Evolutionary conservation across 2,113 vertebrate species (phyloP), one percentile per base, ranked within the genome.

Genomic region (Prochilodus magdalenae): DNA sequence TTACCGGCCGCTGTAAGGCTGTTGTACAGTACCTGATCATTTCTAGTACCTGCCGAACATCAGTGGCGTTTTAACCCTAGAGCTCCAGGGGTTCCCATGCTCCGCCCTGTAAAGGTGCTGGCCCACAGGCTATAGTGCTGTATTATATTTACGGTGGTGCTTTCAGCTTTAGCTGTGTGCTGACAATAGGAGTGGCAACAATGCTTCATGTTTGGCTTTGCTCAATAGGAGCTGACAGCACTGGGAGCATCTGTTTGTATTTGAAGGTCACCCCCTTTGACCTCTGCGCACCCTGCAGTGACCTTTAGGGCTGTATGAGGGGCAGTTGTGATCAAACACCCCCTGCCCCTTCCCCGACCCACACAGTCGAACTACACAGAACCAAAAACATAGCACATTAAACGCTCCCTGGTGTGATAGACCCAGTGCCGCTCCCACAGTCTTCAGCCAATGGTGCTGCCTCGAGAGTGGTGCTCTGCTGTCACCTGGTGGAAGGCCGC

Each of bases 401-500:
- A 40, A 70, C 20, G 16, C 29, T 18, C 14, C 29, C 33, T 66
- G 20, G 20, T n/a, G 0, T 36, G 30, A 67, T 2, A 13, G 20
- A n/a, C 66, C n/a, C 66, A n/a, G 13, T 29, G 13, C 10, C 20
- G 5, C 63, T 20, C 27, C 3, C 18, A 5, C 65, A 44, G 36
- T 20, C 76, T 69, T 69, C 75, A 77, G 15, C 10, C 4, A 40
- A 18, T 33, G 13, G 1, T 4, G 22, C 22, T 55, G 53, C 53
- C 1, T 22, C 53, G 5, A 26, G 27, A 30, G 44, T 49, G 73
- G 88, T 75, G 78, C 69, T 86, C 75, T 94, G 74, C 90, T 93
- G 92, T 65, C 93, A 86, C 87, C 93, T 92, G 69, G 87, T 92
- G 93, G 92, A 66, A 6, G 67, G 26, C 85, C 6, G 44, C 47